A percentile compares a stretch with the other conserved stretches of the same genome.
These are phyloP conservation scores for Odontesthes bonariensis DNA, from an alignment of 2,113 vertebrate species.

Conservation along the genomic window DNA sequence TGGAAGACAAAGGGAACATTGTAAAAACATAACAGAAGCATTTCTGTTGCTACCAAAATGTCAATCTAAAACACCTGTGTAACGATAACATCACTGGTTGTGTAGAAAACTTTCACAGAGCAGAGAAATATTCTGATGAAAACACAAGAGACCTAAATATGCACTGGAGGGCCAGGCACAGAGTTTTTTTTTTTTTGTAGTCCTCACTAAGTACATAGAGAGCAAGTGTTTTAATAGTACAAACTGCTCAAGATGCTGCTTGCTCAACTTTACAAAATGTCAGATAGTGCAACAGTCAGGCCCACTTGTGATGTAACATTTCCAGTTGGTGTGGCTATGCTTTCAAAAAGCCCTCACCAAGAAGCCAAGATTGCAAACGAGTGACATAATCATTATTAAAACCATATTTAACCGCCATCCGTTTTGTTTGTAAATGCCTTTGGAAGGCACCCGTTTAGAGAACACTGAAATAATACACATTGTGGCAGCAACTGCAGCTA, in stretches of 20 bases:
- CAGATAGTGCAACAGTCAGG: conserved; percentile 33
- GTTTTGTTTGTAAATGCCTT: conserved; percentile 15
- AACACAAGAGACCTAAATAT: conserved; percentile 22
- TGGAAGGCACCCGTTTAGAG: conserved; percentile 12
- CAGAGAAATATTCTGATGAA: conserved; percentile 24
- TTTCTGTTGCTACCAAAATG: conserved; percentile 6
- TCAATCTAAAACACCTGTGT: conserved; percentile 1
- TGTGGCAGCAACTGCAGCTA: not conserved
- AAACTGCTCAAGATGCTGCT: conserved; percentile 13
- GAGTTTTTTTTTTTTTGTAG: not conserved
- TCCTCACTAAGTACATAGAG: conserved; percentile 42
- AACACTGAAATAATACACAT: conserved; percentile 15
- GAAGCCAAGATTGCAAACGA: conserved; percentile 22
- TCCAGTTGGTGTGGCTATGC: conserved; percentile 2
- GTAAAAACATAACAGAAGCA: not conserved
- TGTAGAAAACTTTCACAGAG: conserved; percentile 30
- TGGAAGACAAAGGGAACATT: conserved; percentile 13
- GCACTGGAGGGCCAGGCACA: conserved; percentile 11
- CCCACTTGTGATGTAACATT: conserved; percentile 32
- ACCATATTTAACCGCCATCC: conserved; percentile 17
- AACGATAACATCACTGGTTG: not conserved
- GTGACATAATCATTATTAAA: conserved; percentile 3
- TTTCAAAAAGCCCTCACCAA: conserved; percentile 30
- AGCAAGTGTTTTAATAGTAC: conserved; percentile 42
- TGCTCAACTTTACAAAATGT: conserved; percentile 43